Evolutionary conservation across 2,888 invertebrate species (phyloP).

Genomic region (Allygus modestus): DNA sequence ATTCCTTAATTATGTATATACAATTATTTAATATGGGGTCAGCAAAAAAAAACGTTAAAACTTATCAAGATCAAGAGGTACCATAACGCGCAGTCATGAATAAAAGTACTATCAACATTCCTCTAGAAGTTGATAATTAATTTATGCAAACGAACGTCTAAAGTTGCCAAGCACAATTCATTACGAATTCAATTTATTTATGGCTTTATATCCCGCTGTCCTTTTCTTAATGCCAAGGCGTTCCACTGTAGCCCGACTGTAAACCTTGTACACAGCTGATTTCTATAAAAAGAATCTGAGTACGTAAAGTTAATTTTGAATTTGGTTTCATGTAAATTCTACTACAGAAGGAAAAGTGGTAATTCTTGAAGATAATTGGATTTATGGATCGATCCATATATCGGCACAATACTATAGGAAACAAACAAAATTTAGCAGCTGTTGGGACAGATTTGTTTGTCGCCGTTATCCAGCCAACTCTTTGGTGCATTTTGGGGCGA

Average conservation of each 20-base stretch:
- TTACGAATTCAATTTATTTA: conserved; percentile 46
- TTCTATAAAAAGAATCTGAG: neutral
- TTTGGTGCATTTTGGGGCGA: conserved; percentile 51
- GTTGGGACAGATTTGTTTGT: conserved; percentile 4
- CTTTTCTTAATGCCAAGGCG: conserved; percentile 52
- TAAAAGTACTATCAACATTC: conserved; percentile 17
- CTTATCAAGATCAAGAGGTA: neutral
- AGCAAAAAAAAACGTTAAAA: neutral
- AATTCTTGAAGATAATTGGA: too few species aligned
- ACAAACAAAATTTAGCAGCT: conserved; percentile 1
- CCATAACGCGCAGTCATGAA: neutral
- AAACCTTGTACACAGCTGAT: conserved; percentile 3
- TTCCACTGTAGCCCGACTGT: neutral
- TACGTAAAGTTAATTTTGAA: neutral
- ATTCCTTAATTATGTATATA: too few species aligned
- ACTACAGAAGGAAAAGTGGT: too few species aligned
- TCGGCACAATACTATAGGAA: neutral
- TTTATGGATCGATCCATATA: too few species aligned
- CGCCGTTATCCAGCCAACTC: conserved; percentile 46
- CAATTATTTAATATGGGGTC: neutral
- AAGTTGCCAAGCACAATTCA: conserved; percentile 44
- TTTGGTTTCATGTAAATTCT: neutral
- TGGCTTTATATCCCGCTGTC: conserved; percentile 34
- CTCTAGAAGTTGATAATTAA: conserved; percentile 2
- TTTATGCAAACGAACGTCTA: conserved; percentile 24